A percentile compares a stretch with the other conserved stretches of the same genome.
Conservation (phyloP, 1,140 invertebrate species). For the Calosoma granatense region DNA sequence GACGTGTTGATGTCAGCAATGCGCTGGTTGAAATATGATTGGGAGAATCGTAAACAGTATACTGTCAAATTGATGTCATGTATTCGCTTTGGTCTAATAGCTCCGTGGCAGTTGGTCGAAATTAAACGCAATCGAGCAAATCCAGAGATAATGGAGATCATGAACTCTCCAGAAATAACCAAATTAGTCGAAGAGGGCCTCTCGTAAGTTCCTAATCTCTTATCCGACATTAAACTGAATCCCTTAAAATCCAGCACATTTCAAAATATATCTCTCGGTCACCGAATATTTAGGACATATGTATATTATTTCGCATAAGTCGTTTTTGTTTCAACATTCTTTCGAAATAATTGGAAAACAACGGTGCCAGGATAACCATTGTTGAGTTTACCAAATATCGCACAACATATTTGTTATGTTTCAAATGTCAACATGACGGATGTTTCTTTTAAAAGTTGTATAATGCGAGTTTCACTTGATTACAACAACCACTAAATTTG, state of each 20-base stretch:
- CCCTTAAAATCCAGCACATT: not conserved
- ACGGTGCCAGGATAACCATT: no score
- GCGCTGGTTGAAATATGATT: conserved; percentile 59
- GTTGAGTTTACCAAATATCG: no score
- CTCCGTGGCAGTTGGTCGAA: conserved; percentile 61
- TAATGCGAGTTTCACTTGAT: no score
- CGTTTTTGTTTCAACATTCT: no score
- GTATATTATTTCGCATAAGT: no score
- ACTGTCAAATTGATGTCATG: conserved; percentile 49
- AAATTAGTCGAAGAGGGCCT: conserved; percentile 63
- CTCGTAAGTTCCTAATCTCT: conserved; percentile 54
- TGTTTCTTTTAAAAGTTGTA: no score
- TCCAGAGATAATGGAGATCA: conserved; percentile 54
- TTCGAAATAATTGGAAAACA: no score
- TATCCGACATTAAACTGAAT: no score
- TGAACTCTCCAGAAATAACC: conserved; percentile 51
- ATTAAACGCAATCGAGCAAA: conserved; percentile 58
- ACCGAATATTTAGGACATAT: no score
- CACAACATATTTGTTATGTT: no score
- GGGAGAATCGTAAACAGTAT: conserved; percentile 42
- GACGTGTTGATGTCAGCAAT: conserved; percentile 65
- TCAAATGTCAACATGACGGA: no score
- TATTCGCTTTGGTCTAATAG: conserved; percentile 60
- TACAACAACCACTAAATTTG: no score
- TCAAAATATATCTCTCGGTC: not conserved